Evolutionary conservation across 2,888 invertebrate genomes (phyloP).

Genomic region (Camponotus fellah): DNA sequence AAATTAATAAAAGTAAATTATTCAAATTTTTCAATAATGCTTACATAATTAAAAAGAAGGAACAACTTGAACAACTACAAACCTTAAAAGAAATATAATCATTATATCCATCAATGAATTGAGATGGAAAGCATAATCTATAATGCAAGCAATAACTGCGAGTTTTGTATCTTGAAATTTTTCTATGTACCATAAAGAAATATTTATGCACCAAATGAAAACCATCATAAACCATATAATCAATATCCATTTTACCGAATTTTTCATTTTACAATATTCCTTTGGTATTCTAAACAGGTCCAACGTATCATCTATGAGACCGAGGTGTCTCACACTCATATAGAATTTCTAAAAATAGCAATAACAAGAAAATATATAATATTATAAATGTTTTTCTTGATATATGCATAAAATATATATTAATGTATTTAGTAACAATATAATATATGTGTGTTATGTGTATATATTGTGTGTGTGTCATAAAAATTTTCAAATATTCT

Average conservation of each 20-base stretch:
- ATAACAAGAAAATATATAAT: background rate
- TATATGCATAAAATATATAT: background rate
- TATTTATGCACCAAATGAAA: background rate
- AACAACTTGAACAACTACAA: background rate
- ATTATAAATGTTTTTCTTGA: background rate
- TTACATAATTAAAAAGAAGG: background rate
- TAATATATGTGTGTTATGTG: too few species aligned
- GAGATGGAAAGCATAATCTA: background rate
- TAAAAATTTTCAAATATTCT: too few species aligned
- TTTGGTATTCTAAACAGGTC: conserved; percentile 17
- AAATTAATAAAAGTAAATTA: background rate
- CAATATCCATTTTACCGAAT: background rate
- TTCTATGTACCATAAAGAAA: background rate
- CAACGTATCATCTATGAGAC: conserved; percentile 31
- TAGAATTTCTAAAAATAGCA: conserved; percentile 3
- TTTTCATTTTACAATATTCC: conserved; percentile 11
- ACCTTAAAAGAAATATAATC: conserved; percentile 16
- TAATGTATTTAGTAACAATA: background rate
- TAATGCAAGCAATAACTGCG: background rate
- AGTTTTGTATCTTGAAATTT: background rate
- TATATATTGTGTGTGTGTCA: too few species aligned
- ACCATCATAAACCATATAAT: background rate
- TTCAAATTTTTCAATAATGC: background rate
- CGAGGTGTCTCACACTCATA: conserved; percentile 12
- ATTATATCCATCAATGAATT: background rate